A percentile compares a stretch with the other conserved stretches of the same genome.
Conservation (phyloP, 2,797 vertebrate species). For the Esox masquinongy region DNA sequence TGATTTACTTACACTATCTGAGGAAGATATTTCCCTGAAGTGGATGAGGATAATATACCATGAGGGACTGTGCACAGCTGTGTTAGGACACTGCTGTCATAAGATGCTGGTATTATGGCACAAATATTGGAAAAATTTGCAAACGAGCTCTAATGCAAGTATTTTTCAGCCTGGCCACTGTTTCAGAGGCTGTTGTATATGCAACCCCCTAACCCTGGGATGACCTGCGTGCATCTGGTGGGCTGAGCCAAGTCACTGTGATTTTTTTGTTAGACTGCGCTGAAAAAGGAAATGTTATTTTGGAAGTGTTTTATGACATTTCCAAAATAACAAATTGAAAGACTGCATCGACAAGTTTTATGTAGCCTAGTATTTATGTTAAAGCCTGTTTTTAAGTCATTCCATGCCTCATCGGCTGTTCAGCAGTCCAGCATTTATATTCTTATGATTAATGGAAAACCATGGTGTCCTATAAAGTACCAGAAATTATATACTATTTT, state of each 20-base stretch:
- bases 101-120: not conserved
- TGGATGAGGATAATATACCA: not conserved
- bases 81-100: not conserved
- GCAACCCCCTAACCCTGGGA: not conserved
- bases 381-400: too few relatives aligned
- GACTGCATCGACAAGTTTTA: not conserved
- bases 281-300: not conserved
- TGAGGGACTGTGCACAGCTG: not conserved
- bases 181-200: not conserved
- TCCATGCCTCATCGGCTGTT: not conserved
- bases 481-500: not conserved
- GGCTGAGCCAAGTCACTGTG: not conserved
- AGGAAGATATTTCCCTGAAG: not conserved
- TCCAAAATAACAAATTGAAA: not conserved
- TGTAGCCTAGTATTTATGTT: too few relatives aligned
- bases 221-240: conserved; percentile 12
- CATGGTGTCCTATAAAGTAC: not conserved
- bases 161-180: not conserved
- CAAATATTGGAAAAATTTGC: not conserved
- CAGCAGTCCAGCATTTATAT: not conserved
- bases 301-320: not conserved
- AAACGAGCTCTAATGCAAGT: too few relatives aligned
- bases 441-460: not conserved
- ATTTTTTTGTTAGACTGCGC: not conserved
- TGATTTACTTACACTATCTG: not conserved